These are phyloP conservation scores for Gymnocephalus cernua DNA, from an alignment of 2,113 vertebrate species.

Conservation along the genomic window DNA sequence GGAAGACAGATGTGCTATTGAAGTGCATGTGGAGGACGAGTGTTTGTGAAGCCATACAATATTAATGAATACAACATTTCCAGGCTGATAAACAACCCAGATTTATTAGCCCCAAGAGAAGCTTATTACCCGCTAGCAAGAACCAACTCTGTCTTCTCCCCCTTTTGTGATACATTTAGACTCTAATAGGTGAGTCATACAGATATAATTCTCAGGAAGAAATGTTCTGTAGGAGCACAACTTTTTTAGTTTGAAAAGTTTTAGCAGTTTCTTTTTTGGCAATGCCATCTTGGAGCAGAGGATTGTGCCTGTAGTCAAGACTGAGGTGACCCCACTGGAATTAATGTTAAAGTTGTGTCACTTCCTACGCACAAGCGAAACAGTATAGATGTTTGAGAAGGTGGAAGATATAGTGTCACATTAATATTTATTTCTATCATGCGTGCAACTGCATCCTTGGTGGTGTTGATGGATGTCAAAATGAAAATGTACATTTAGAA, in stretches of 20 bases:
- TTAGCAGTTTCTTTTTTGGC: slow-evolving; percentile 20
- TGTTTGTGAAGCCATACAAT: slow-evolving; percentile 66
- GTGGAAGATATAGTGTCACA: background rate
- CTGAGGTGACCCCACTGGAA: slow-evolving; percentile 16
- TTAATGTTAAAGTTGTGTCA: slow-evolving; percentile 15
- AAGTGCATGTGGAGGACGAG: slow-evolving; percentile 30
- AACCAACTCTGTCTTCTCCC: slow-evolving; percentile 29
- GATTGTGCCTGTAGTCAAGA: slow-evolving; percentile 33
- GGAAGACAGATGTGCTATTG: slow-evolving; percentile 66
- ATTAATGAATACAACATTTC: slow-evolving; percentile 76
- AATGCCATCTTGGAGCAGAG: slow-evolving; percentile 23
- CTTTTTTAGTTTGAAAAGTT: slow-evolving; percentile 38
- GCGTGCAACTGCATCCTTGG: background rate
- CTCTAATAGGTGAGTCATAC: slow-evolving; percentile 52
- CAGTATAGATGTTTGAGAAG: background rate
- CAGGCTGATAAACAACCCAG: slow-evolving; percentile 65
- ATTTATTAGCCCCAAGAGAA: slow-evolving; percentile 67
- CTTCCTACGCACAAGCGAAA: slow-evolving; percentile 11
- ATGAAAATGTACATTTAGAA: slow-evolving; percentile 6
- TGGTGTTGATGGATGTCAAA: no score
- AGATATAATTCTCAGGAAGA: slow-evolving; percentile 20
- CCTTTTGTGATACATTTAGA: slow-evolving; percentile 57
- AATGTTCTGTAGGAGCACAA: slow-evolving; percentile 2
- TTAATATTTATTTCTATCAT: background rate
- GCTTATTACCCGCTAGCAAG: slow-evolving; percentile 53